Base-by-base conservation (phyloP, 1,140 invertebrate genomes). In the Druon quercuslanigerum region DNA sequence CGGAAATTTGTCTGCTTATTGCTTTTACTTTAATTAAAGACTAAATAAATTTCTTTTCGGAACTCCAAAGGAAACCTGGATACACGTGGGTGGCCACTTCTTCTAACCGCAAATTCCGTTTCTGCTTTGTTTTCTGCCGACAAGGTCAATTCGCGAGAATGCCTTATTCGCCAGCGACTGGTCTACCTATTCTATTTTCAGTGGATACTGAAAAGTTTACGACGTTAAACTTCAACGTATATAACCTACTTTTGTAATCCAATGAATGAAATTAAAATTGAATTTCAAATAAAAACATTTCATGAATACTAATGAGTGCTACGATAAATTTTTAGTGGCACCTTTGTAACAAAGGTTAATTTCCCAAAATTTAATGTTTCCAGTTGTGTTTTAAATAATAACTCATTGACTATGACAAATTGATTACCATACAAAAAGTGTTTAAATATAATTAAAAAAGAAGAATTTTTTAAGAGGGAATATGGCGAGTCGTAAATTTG, bases 81-180 rank as follows among this genome's bases (percentile, higher is more conserved):
- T 46, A n/a, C 60, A 66, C 60, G 13, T 66, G 33, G 60, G 60
- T 66, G 60, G 60, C 40, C 60, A 66, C 25, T 33, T 33, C 2
- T 66, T 66, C 60, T 5, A 33, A 40, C 25, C 14, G 14, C 60
- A 40, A 66, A 66, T 66, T 66, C 60, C 33, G 4, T 66, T 66
- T 66, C 60, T 66, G 60, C 60, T 66, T 66, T 66, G 60, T 66
- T 66, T 66, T 40, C 33, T 25, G 25, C 60, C 25, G 60, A 66
- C 60, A 66, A 66, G 60, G 60, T 66, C 60, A 33, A 46, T 16
- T 40, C 25, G 60, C 60, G 60, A 46, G 60, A 66, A 66, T 13
- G 25, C 60, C 60, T 66, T 66, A 46, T 66, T 66, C 25, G 25
- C 40, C 33, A 25, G 12, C n/a, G 25, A 40, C 12, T 33, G 25